These are phyloP conservation scores for Tragopan temminckii DNA, from an alignment of 2,797 vertebrate genomes.

Conservation along the genomic window DNA sequence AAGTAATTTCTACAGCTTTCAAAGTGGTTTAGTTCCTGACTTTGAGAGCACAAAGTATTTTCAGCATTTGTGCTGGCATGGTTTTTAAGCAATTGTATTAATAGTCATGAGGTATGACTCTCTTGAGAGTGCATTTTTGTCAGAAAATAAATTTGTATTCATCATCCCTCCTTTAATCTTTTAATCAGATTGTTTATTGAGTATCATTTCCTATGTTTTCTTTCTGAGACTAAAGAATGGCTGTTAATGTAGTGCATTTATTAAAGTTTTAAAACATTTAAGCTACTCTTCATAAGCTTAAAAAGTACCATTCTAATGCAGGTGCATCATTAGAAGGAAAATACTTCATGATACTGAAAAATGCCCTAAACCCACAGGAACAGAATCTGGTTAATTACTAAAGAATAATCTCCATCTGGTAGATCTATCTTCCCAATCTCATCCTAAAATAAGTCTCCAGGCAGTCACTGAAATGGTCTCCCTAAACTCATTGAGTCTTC, in stretches of 20 bases:
- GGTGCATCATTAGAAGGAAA: slow-evolving; percentile 73
- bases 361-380: slow-evolving; percentile 75
- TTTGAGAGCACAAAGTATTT: slow-evolving; percentile 28
- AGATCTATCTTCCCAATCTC: slow-evolving; percentile 67
- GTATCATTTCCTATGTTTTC: slow-evolving; percentile 33
- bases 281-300: slow-evolving; percentile 48
- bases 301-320: slow-evolving; percentile 67
- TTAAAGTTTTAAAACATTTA: slow-evolving; percentile 79
- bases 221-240: slow-evolving; percentile 44
- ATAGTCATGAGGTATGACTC: slow-evolving; percentile 52
- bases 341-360: slow-evolving; percentile 67
- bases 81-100: slow-evolving; percentile 51
- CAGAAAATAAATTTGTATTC: slow-evolving; percentile 59
- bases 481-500: slow-evolving; percentile 76
- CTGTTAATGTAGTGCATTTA: slow-evolving; percentile 73
- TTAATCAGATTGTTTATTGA: slow-evolving; percentile 53
- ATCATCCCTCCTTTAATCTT: slow-evolving; percentile 49
- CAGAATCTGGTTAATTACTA: slow-evolving; percentile 82
- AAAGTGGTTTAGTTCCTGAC: slow-evolving; percentile 13
- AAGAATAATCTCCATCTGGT: slow-evolving; percentile 78
- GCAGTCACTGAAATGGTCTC: slow-evolving; percentile 70
- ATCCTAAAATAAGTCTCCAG: slow-evolving; percentile 76
- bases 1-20: slow-evolving; percentile 22
- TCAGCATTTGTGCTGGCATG: slow-evolving; percentile 46
- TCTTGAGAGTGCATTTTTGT: slow-evolving; percentile 47